Evolutionary conservation across 2,797 vertebrate species (phyloP), one percentile per base, ranked within the genome.

Genomic region (Macroramphosus scolopax): DNA sequence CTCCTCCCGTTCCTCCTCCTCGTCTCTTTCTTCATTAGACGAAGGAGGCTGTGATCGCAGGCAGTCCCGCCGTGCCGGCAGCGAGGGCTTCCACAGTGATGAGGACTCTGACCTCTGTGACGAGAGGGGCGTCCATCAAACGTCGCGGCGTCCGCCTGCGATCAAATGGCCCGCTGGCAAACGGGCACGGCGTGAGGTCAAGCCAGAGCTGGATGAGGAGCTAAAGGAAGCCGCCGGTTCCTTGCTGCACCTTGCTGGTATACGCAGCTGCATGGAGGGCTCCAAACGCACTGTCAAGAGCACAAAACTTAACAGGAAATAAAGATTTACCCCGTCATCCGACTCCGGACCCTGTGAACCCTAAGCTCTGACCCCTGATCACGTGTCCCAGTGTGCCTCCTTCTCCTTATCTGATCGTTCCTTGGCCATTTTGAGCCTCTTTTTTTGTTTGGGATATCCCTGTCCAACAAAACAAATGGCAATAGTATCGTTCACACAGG

Each of bases 141-240:
- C 72, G 5, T 62, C 55, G 3, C 84, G 72, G 14, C 83, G 73
- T 41, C 73, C 75, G 2, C 58, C 83, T 1, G 56, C 81, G 24
- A 65, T 78, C 63, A 90, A 91, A 70, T 89, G 81, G 59, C 90
- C 89, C 37, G 80, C 89, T 8, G 78, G 75, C 64, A 90, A 93
- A 75, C 91, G 92, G 77, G 85, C 76, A 1, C 69, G 91, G 0
- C 85, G 90, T 28, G 94, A 93, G 72, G 63, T 87, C 4, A 90
- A 93, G 65, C 91, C 90, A 2, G 97, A 99, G 79, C 91, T 98
- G 11, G 97, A 99, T 9, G 95, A 98, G 75, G 96, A 98, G 93
- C 81, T 99, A 51, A 97, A 98, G 76, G 97, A 99, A 72, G 97
- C 97, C 0, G 97, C 97, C 0, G 97, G 97, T 16, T 99, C 97